Conservation (phyloP, 1,140 invertebrate species). For the Heliconius nattereri region DNA sequence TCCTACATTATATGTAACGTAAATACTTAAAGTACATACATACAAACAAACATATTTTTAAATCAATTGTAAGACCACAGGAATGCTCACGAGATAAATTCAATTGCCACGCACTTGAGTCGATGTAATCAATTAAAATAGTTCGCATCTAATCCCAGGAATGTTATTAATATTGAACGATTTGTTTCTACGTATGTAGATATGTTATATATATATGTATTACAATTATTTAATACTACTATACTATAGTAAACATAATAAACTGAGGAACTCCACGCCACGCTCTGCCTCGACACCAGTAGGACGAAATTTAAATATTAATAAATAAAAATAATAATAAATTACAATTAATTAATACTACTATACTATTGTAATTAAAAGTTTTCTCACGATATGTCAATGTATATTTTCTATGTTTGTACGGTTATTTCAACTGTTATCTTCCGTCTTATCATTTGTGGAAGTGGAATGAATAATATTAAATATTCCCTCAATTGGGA, state of each 20-base stretch:
- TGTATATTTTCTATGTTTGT: not conserved
- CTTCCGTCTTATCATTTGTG: not conserved
- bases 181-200: not conserved
- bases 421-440: too few species aligned
- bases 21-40: not conserved
- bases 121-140: conserved; percentile 8
- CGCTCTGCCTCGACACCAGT: too few species aligned
- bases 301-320: too few species aligned
- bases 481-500: too few species aligned
- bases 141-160: not conserved
- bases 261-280: too few species aligned
- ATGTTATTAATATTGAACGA: conserved; percentile 7
- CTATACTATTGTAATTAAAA: not conserved
- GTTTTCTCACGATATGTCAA: not conserved
- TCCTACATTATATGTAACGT: too few species aligned
- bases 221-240: not conserved
- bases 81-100: conserved; percentile 3
- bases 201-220: not conserved
- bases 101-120: conserved; percentile 7
- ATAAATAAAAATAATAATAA: not conserved
- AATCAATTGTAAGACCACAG: conserved; percentile 5
- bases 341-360: not conserved
- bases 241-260: not conserved
- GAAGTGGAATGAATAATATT: too few species aligned
- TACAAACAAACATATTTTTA: not conserved